These are phyloP conservation scores for Taxidea taxus DNA, from an alignment of 2,113 vertebrate genomes.

Conservation along the genomic window DNA sequence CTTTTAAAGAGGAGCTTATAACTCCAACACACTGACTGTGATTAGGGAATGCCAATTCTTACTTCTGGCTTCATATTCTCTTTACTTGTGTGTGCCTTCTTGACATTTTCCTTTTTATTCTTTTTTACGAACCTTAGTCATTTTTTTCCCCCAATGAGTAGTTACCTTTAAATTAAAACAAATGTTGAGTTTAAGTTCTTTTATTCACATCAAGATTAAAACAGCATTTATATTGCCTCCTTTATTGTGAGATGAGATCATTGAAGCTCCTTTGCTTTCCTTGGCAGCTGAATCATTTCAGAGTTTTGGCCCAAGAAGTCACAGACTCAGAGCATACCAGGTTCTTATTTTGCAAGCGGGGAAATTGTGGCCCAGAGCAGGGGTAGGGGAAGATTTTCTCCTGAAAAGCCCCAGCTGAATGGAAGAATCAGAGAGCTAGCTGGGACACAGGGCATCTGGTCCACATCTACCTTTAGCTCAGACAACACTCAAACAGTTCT, in stretches of 20 bases:
- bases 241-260: not conserved
- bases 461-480: not conserved
- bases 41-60: not conserved
- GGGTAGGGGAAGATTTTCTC: not conserved
- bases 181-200: constrained; percentile 1
- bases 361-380: not conserved
- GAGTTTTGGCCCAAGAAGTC: not conserved
- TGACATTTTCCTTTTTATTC: not conserved
- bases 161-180: constrained; percentile 28
- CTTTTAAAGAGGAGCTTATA: not conserved
- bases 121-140: not conserved
- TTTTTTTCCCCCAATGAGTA: not conserved
- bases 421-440: not conserved
- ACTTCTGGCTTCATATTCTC: not conserved
- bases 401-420: not conserved
- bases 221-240: not conserved
- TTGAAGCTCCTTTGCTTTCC: not conserved
- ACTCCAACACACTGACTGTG: not conserved
- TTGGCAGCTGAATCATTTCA: not conserved
- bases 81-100: not conserved
- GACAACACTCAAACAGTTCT: not conserved
- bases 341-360: not conserved
- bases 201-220: not conserved
- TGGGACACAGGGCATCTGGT: not conserved
- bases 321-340: not conserved